Evolutionary conservation across 1,140 invertebrate genomes (phyloP).

Genomic region (Littorina saxatilis): DNA sequence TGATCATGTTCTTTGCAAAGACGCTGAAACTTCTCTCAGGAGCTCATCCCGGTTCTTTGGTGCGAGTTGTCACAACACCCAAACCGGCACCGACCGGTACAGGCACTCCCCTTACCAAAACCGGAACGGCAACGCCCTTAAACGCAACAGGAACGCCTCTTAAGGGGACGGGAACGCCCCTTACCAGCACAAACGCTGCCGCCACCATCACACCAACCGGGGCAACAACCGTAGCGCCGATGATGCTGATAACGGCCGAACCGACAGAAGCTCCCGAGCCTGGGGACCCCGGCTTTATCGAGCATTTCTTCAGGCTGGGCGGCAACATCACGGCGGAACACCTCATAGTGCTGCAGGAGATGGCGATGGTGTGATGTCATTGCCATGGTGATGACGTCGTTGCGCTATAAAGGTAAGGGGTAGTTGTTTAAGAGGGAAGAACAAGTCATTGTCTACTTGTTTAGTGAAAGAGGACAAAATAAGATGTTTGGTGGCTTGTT

Average conservation of each 20-base stretch:
- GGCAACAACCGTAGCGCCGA: not conserved
- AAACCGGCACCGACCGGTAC: not conserved
- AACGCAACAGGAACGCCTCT: not conserved
- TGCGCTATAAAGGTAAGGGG: no score
- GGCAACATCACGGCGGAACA: slow-evolving; percentile 10
- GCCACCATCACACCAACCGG: not conserved
- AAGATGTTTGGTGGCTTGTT: no score
- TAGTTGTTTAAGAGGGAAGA: no score
- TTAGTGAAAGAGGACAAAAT: no score
- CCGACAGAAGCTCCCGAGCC: slow-evolving; percentile 12
- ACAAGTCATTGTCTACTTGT: no score
- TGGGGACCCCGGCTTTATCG: slow-evolving; percentile 22
- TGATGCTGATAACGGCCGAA: not conserved
- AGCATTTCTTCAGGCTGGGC: slow-evolving; percentile 9
- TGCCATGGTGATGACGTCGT: no score
- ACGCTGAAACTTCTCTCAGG: slow-evolving; percentile 5
- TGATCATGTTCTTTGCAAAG: no score
- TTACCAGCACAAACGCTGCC: not conserved
- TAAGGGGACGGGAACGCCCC: no score
- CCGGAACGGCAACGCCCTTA: no score
- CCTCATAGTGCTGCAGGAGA: slow-evolving; percentile 1
- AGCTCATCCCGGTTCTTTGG: not conserved
- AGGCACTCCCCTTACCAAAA: not conserved
- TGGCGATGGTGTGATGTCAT: no score
- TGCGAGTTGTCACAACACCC: not conserved